Evolutionary conservation across 2,888 invertebrate species (phyloP).

Genomic region (Drosophila parthenogenetica): DNA sequence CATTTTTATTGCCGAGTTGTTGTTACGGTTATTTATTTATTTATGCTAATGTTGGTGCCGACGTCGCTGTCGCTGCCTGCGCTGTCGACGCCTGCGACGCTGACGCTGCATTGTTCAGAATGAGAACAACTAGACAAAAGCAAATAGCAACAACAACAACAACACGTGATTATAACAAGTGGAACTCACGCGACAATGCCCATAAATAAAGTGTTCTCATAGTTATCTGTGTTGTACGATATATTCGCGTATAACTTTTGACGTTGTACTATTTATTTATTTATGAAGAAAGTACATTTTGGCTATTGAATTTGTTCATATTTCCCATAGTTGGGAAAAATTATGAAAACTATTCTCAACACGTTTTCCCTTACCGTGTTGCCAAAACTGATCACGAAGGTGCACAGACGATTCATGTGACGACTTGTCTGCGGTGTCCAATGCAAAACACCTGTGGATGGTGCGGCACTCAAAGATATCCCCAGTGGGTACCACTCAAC

Average conservation of each 20-base stretch:
- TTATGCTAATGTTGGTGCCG: conserved; percentile 72
- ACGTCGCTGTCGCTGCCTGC: conserved; percentile 31
- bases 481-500: conserved; percentile 45
- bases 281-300: conserved; percentile 62
- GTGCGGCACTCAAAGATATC: conserved; percentile 35
- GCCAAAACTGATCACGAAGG: conserved; percentile 47
- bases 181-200: conserved; percentile 69
- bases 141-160: conserved; percentile 39
- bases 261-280: conserved; percentile 25
- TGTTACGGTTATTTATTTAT: conserved; percentile 77
- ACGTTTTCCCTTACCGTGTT: conserved; percentile 52
- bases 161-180: conserved; percentile 46
- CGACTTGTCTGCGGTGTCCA: conserved; percentile 19
- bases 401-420: conserved; percentile 47
- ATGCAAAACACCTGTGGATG: conserved; percentile 48
- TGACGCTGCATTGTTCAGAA: conserved; percentile 74
- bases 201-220: conserved; percentile 71
- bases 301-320: conserved; percentile 4
- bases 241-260: conserved; percentile 37
- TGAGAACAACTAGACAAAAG: conserved; percentile 66
- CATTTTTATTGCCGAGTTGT: conserved; percentile 52
- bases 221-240: conserved; percentile 53
- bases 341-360: conserved; percentile 63
- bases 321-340: conserved; percentile 59
- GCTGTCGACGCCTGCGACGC: conserved; percentile 31